phyloP scores from a whole-genome alignment of 2,888 invertebrate genomes.

The Priocnemis perturbator region DNA sequence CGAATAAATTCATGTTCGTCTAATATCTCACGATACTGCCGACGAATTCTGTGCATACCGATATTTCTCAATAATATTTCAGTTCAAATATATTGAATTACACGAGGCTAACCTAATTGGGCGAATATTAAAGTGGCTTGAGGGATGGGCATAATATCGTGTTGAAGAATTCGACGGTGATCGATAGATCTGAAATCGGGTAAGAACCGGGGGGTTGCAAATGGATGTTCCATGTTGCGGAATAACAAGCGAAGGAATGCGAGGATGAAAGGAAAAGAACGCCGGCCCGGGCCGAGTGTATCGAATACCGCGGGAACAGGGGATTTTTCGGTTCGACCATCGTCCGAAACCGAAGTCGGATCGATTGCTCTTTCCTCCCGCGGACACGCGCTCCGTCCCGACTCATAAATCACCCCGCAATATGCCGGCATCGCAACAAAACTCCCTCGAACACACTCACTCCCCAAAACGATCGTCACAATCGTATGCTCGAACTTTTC shows the following conservation, averaged over 20 bases:
- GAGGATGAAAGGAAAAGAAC: constrained; percentile 17
- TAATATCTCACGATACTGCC: too few species aligned
- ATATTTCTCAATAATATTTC: too few species aligned
- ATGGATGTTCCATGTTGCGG: constrained; percentile 38
- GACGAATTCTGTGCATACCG: too few species aligned
- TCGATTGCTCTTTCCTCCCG: too few species aligned
- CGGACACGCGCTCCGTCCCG: constrained; percentile 9
- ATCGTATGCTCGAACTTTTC: too few species aligned
- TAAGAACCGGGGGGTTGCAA: constrained; percentile 24
- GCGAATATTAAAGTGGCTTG: neutral
- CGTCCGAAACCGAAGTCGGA: constrained; percentile 10
- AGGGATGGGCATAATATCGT: neutral
- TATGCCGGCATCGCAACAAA: constrained; percentile 44
- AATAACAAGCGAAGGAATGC: constrained; percentile 40
- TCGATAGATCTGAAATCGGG: constrained; percentile 22
- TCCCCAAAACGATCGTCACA: too few species aligned
- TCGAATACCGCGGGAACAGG: constrained; percentile 32
- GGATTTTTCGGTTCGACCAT: constrained; percentile 37
- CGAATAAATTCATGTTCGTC: too few species aligned
- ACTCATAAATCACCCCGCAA: constrained; percentile 54
- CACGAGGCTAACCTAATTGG: too few species aligned
- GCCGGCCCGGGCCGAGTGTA: constrained; percentile 1
- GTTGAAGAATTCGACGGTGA: neutral
- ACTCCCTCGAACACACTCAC: constrained; percentile 38
- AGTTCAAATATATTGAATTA: too few species aligned